Evolutionary conservation across 1,140 invertebrate genomes (phyloP).

Genomic region (Drosophila equinoxialis): DNA sequence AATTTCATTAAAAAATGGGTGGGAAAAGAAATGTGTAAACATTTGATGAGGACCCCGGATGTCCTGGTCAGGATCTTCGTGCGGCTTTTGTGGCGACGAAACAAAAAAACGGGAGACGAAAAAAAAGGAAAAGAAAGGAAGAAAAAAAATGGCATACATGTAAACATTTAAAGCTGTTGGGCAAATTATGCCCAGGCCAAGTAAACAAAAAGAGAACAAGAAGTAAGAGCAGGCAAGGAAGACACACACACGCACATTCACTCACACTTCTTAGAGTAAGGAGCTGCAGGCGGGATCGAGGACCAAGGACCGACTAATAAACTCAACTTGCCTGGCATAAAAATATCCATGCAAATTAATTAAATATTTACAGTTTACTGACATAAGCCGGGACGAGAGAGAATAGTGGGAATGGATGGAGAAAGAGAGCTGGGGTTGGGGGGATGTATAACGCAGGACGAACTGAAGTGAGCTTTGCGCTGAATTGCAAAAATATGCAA

Average conservation of each 20-base stretch:
- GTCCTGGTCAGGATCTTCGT: conserved; percentile 12
- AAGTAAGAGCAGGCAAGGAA: not conserved
- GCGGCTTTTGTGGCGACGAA: conserved; percentile 9
- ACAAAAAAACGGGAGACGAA: conserved; percentile 1
- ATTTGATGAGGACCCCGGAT: conserved; percentile 7
- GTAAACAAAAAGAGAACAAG: conserved; percentile 28
- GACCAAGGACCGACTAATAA: conserved; percentile 63
- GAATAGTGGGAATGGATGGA: not conserved
- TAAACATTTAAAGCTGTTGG: conserved; percentile 62
- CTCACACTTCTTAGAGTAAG: conserved; percentile 1
- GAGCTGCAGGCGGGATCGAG: conserved; percentile 2
- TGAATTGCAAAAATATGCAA: conserved; percentile 81
- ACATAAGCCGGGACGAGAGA: conserved; percentile 56
- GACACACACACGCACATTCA: conserved; percentile 5
- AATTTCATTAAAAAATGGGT: conserved; percentile 6
- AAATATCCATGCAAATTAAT: conserved; percentile 80
- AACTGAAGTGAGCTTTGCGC: conserved; percentile 70
- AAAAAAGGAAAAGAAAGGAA: not conserved
- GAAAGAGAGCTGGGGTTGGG: not conserved
- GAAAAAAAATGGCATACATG: conserved; percentile 31
- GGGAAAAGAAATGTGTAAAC: conserved; percentile 5
- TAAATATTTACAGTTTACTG: conserved; percentile 80
- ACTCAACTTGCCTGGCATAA: conserved; percentile 75
- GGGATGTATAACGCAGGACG: not conserved
- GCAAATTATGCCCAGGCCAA: conserved; percentile 54